Evolutionary conservation across 2,888 invertebrate genomes (phyloP), one percentile per base, ranked within the genome.

Genomic region (Busseola fusca): DNA sequence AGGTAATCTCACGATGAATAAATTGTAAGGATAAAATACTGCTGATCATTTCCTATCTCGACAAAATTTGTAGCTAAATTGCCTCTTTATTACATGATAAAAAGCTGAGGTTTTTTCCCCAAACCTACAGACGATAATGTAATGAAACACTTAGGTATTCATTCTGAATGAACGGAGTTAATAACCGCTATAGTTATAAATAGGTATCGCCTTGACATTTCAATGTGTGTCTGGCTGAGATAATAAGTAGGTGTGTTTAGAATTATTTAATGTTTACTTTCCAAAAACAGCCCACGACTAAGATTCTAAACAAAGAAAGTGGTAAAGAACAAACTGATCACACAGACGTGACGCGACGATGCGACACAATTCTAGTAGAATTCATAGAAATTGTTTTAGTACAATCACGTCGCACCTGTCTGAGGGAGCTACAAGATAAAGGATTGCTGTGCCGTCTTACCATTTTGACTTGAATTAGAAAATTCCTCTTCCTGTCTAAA

Each of bases 131-230:
- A 16, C 18, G 34, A 16, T 25, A 71, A 50, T n/a, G n/a, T 42
- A 52, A 30, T 56, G 40, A 74, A 74, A 56, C 57, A 50, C n/a
- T n/a, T n/a, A n/a, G 6, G 7, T 27, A n/a, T 65, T 58, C 0
- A 27, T 52, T 50, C 21, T 10, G n/a, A 27, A 50, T 42, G 14
- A 75, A 59, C n/a, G 1, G 7, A 42, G 34, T 34, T 50, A 12
- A 21, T 42, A 42, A 16, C 48, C 21, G 45, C 34, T 14, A 16
- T 14, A 16, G 14, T 25, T 63, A 48, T 25, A 56, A 62, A 72
- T 62, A n/a, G n/a, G n/a, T n/a, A 48, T 21, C 12, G 9, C 48
- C 42, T 72, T 58, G 42, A 58, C 64, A 37, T 73, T 52, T 25
- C 14, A 66, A 48, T 52, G n/a, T 14, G 57, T 42, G n/a, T 75